Base-by-base conservation (phyloP, 2,113 vertebrate species). In the Melierax canorus region DNA sequence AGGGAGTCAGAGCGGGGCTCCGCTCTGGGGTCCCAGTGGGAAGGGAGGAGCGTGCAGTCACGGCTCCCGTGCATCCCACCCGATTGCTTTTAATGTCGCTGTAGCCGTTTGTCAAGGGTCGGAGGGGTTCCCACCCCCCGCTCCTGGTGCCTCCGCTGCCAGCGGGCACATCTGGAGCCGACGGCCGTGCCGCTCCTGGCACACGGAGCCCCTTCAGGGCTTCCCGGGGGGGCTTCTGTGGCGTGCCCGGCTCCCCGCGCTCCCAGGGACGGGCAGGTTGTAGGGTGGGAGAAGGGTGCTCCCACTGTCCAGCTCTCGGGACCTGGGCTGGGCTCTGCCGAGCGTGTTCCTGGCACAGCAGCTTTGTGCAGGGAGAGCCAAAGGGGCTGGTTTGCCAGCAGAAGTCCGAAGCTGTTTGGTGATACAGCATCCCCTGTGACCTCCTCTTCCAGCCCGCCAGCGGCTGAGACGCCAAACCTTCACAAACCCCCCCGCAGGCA, bases 231-330 rank as follows among this genome's bases (percentile, higher is more conserved):
- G 12, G n/a, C 23, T 67, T 32, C n/a, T 46, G 71, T 6, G 2
- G 30, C 1, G 3, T 8, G 6, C 15, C 74, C 2, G 6, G 18
- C 51, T 45, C 21, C 50, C 51, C 13, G 39, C 1, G 0, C 29
- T 36, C 16, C 18, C 50, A 19, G 11, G 34, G 34, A 3, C 2
- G 3, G 50, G 41, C 3, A 0, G n/a, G 27, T 19, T 59, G 69
- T 12, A 16, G 78, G 41, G 17, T 58, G 58, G 63, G 53, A 56
- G 46, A 18, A 1, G 7, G 82, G 34, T 68, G 32, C 18, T 71
- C 10, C 38, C 45, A 0, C 0, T 36, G 20, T 45, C 51, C 34
- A 4, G 29, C 45, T 59, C 43, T 53, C 0, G 0, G 56, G 78
- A 72, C 36, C 73, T 1, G 6, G 48, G 15, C 63, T 51, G 64